Evolutionary conservation across 2,113 vertebrate genomes (phyloP).

Genomic region (Nyctereutes procyonoides): DNA sequence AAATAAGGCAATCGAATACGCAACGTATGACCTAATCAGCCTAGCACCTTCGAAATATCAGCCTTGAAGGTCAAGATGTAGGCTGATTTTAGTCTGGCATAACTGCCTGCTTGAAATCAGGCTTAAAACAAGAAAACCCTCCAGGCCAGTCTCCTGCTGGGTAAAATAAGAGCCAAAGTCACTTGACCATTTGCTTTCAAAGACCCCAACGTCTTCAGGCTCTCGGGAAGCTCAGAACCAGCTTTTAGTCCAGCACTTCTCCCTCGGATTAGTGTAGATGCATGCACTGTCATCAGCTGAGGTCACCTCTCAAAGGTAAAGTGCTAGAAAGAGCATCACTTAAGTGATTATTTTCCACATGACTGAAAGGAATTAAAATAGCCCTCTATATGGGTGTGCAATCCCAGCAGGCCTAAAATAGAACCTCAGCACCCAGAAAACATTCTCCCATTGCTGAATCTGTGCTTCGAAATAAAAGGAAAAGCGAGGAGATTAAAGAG

Average conservation of each 20-base stretch:
- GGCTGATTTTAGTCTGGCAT: not conserved
- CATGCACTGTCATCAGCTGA: not conserved
- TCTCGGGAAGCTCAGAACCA: not conserved
- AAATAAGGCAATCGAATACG: not conserved
- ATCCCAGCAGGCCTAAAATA: conserved; percentile 8
- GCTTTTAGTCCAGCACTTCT: not conserved
- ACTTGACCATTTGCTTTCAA: not conserved
- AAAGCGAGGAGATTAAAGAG: conserved; percentile 19
- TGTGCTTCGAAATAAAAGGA: not conserved
- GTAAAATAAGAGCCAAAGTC: not conserved
- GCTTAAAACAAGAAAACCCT: not conserved
- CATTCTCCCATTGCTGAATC: not conserved
- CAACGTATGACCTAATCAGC: not conserved
- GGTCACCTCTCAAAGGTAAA: conserved; percentile 34
- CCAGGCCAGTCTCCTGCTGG: not conserved
- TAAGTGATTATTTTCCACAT: not conserved
- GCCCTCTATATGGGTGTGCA: not conserved
- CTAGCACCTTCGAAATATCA: not conserved
- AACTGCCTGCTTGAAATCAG: not conserved
- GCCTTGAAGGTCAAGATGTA: not conserved
- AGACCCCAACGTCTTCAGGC: not conserved
- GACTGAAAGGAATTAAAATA: conserved; percentile 48
- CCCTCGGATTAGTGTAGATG: not conserved
- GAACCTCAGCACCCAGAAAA: not conserved
- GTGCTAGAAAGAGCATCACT: not conserved